phyloP scores from a whole-genome alignment of 2,888 invertebrate species.

The Scaeva pyrastri region DNA sequence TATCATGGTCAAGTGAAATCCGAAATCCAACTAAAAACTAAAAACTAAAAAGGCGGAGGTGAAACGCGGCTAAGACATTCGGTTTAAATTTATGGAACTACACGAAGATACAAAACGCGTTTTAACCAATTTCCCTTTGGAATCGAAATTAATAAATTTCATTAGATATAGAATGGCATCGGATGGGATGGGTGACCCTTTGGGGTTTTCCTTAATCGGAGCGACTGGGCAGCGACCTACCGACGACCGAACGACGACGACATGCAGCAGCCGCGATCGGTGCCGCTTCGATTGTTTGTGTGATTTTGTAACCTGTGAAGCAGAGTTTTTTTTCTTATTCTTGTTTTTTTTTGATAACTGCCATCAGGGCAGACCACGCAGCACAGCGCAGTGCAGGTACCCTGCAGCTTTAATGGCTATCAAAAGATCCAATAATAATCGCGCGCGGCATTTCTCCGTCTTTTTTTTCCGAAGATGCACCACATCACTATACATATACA shows the following conservation, averaged over 20 bases:
- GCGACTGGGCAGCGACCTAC: conserved; percentile 7
- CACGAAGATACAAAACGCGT: conserved; percentile 76
- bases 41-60: conserved; percentile 40
- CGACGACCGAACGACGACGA: background rate
- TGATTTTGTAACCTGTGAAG: conserved; percentile 53
- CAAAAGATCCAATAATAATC: conserved; percentile 75
- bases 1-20: conserved; percentile 73
- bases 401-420: conserved; percentile 74
- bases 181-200: conserved; percentile 63
- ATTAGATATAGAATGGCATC: conserved; percentile 42
- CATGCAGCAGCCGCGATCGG: background rate
- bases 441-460: conserved; percentile 67
- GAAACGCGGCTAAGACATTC: conserved; percentile 62
- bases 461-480: conserved; percentile 15
- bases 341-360: conserved; percentile 13
- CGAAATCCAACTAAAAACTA: too few relatives aligned
- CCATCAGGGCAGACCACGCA: conserved; percentile 9
- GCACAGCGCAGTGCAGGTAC: conserved; percentile 51
- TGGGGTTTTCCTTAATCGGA: conserved; percentile 71
- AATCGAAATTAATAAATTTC: conserved; percentile 75
- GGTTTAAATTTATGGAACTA: conserved; percentile 74
- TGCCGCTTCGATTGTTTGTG: conserved; percentile 34
- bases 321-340: conserved; percentile 23
- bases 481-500: background rate
- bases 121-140: conserved; percentile 72